Evolutionary conservation across 2,113 vertebrate genomes (phyloP).

Genomic region (Struthidea cinerea): DNA sequence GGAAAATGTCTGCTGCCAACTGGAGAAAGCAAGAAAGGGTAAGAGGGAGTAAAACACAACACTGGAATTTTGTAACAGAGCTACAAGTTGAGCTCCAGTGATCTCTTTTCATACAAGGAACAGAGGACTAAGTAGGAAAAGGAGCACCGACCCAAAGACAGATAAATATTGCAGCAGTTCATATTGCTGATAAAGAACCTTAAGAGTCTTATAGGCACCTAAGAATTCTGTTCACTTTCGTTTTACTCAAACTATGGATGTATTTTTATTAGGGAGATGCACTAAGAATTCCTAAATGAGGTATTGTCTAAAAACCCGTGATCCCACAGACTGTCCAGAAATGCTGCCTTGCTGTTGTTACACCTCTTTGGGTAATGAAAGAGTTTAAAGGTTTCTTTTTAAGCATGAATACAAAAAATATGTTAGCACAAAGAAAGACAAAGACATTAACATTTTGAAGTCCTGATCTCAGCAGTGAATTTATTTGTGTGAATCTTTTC

Average conservation of each 20-base stretch:
- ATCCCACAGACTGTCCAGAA: neutral
- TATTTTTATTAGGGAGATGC: neutral
- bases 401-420: neutral
- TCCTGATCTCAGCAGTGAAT: neutral
- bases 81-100: neutral
- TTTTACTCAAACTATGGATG: neutral
- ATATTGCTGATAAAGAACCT: neutral
- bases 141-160: neutral
- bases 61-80: neutral
- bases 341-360: neutral
- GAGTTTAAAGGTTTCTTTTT: neutral
- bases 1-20: neutral
- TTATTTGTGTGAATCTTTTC: neutral
- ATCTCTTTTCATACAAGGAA: neutral
- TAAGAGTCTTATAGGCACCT: neutral
- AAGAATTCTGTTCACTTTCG: neutral
- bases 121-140: neutral
- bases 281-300: neutral
- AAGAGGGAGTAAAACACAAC: neutral
- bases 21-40: neutral
- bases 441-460: neutral
- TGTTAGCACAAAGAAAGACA: neutral
- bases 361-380: neutral
- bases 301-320: neutral
- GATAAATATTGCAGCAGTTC: neutral